phyloP scores from a whole-genome alignment of 2,888 invertebrate genomes.

The Macrosoma leucophasiata region DNA sequence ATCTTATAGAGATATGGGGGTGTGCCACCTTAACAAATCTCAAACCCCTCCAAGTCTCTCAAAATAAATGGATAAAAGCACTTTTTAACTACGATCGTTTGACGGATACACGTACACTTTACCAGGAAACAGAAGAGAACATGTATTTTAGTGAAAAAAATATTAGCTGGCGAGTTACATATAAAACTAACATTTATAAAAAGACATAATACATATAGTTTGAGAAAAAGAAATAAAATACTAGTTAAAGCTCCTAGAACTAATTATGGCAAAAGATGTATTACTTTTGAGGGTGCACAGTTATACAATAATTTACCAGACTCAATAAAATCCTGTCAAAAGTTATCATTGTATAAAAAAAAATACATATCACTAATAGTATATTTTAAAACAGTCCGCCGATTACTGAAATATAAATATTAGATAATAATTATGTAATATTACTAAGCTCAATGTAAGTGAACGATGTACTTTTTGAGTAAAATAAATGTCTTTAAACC shows the following conservation, averaged over 20 bases:
- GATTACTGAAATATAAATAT: too few relatives aligned
- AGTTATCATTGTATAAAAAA: too few relatives aligned
- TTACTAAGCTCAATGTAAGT: too few relatives aligned
- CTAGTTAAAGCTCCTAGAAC: background rate
- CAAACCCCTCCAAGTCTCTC: background rate
- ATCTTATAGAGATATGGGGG: constrained; percentile 8
- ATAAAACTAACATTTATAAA: constrained; percentile 5
- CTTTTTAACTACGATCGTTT: constrained; percentile 1
- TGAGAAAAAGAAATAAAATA: constrained; percentile 1
- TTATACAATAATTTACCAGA: constrained; percentile 6
- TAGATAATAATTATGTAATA: too few relatives aligned
- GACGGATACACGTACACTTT: constrained; percentile 1
- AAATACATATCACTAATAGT: too few relatives aligned
- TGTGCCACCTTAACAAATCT: background rate
- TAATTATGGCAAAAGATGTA: constrained; percentile 4
- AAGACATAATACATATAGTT: constrained; percentile 1
- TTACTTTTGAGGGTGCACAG: constrained; percentile 4
- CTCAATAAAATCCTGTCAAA: too few relatives aligned
- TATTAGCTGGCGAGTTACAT: constrained; percentile 1
- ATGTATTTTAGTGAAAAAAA: constrained; percentile 6
- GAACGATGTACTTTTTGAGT: too few relatives aligned
- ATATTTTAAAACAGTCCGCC: too few relatives aligned
- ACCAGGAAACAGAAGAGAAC: constrained; percentile 3
- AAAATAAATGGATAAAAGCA: constrained; percentile 6
- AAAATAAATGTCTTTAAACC: too few relatives aligned